Percentiles rank a stretch among this genome's conserved stretches.
phyloP scores from a whole-genome alignment of 2,888 invertebrate species.

The Portevinia maculata region DNA sequence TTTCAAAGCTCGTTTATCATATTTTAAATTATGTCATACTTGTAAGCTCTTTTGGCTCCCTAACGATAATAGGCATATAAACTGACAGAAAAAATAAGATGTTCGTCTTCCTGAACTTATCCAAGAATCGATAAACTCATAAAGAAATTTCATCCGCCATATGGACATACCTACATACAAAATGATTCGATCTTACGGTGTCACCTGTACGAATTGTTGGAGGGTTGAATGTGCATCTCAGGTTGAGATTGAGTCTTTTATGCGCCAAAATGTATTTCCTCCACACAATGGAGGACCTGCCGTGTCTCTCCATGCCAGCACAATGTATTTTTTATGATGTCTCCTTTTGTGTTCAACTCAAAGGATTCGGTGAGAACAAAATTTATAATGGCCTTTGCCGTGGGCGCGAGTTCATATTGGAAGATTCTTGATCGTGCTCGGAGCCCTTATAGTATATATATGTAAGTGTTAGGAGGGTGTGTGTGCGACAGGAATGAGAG shows the following conservation, averaged over 20 bases:
- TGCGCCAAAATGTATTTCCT: constrained; percentile 42
- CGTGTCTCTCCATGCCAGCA: constrained; percentile 12
- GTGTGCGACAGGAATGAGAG: constrained; percentile 42
- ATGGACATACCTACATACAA: not conserved
- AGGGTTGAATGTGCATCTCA: constrained; percentile 49
- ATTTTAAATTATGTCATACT: too few relatives aligned
- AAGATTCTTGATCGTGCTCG: constrained; percentile 33
- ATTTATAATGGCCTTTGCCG: constrained; percentile 63
- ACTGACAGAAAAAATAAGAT: too few relatives aligned
- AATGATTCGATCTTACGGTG: not conserved
- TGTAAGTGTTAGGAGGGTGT: not conserved
- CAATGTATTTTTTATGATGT: constrained; percentile 55
- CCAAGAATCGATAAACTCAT: constrained; percentile 17
- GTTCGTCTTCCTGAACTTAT: not conserved
- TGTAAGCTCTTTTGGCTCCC: too few relatives aligned
- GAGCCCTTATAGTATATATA: constrained; percentile 21
- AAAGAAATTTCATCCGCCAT: constrained; percentile 16
- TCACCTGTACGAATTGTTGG: not conserved
- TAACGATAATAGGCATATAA: too few relatives aligned
- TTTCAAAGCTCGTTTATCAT: too few relatives aligned
- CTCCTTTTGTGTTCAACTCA: constrained; percentile 61
- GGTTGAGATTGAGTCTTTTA: constrained; percentile 51
- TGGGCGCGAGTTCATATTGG: constrained; percentile 50
- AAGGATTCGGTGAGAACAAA: constrained; percentile 64
- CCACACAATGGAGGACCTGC: constrained; percentile 18